Conservation (phyloP, 1,140 invertebrate species). For the Leptestheria dahalacensis region DNA sequence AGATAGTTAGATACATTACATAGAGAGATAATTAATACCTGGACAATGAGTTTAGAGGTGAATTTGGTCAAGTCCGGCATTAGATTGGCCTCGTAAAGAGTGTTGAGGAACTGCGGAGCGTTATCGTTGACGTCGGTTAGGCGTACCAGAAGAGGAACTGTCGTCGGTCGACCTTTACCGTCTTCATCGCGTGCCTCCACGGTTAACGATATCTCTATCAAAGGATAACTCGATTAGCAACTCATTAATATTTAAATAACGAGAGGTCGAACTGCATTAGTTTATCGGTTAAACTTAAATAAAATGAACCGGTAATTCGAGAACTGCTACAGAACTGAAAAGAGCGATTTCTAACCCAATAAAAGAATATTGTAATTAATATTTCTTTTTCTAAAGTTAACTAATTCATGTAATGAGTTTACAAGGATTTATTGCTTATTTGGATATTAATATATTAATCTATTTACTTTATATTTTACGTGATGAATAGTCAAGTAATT, state of each 20-base stretch:
- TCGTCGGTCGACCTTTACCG: conserved; percentile 51
- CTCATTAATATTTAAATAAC: neutral
- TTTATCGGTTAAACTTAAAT: too few species aligned
- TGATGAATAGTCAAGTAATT: too few species aligned
- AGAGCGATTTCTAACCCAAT: too few species aligned
- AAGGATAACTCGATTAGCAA: neutral
- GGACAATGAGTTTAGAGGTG: conserved; percentile 22
- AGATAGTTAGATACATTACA: neutral
- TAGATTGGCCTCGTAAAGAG: conserved; percentile 64
- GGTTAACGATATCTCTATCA: conserved; percentile 15
- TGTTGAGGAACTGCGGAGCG: conserved; percentile 59
- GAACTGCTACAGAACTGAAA: neutral
- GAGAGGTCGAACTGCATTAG: too few species aligned
- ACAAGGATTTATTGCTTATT: too few species aligned
- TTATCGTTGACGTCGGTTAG: conserved; percentile 77
- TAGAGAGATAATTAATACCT: conserved; percentile 19
- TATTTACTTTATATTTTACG: too few species aligned
- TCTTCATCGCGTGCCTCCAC: conserved; percentile 73
- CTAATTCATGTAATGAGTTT: too few species aligned
- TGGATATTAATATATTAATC: too few species aligned
- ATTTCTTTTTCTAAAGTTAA: too few species aligned
- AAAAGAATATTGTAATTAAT: too few species aligned
- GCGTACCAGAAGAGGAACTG: conserved; percentile 52
- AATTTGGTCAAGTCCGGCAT: conserved; percentile 43
- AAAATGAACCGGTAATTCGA: conserved; percentile 1